A percentile compares a stretch with the other conserved stretches of the same genome.
These are phyloP conservation scores for Conomelus anceps DNA, from an alignment of 2,888 invertebrate genomes.

Conservation along the genomic window DNA sequence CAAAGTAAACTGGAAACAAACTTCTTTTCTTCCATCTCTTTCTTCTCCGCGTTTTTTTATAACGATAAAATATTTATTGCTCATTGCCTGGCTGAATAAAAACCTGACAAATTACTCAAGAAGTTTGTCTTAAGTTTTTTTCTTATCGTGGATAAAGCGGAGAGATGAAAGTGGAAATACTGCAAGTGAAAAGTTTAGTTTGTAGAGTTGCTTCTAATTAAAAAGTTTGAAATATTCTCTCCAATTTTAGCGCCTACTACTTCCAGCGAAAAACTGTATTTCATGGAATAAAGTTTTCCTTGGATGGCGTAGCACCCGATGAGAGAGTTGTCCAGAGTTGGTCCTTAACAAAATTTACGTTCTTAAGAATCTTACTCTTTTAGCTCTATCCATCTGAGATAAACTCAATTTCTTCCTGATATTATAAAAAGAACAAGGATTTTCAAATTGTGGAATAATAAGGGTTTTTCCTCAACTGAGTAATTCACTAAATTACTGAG, in stretches of 20 bases:
- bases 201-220: neutral
- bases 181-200: neutral
- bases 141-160: neutral
- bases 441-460: neutral
- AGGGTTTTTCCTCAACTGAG: neutral
- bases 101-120: neutral
- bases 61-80: neutral
- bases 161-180: neutral
- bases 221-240: neutral
- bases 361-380: neutral
- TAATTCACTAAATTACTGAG: neutral
- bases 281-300: neutral
- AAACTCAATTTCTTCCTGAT: neutral
- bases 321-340: neutral
- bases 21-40: neutral
- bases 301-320: neutral
- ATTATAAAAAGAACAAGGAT: neutral
- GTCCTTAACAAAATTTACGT: neutral
- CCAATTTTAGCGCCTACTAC: neutral
- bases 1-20: neutral
- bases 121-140: neutral
- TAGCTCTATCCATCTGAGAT: neutral
- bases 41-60: neutral
- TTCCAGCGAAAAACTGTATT: neutral
- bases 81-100: neutral